phyloP scores from a whole-genome alignment of 2,113 vertebrate genomes.

The Empidonax traillii region DNA sequence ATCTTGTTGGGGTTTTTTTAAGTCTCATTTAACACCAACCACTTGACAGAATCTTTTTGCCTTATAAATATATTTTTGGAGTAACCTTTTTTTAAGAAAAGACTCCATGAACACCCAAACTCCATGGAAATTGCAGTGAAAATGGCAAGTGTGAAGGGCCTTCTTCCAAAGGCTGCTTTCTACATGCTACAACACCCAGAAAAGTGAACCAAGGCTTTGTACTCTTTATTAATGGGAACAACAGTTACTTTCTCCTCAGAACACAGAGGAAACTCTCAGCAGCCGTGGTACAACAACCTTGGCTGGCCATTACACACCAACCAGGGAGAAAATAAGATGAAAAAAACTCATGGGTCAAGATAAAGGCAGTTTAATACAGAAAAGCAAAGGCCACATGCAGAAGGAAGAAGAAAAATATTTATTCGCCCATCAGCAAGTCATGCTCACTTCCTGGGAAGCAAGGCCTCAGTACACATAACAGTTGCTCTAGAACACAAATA shows the following conservation, averaged over 20 bases:
- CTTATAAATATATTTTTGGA: background rate
- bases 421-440: background rate
- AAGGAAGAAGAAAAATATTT: background rate
- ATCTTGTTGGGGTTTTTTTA: background rate
- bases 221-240: background rate
- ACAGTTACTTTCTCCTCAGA: background rate
- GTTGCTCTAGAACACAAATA: background rate
- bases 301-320: background rate
- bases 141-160: background rate
- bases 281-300: background rate
- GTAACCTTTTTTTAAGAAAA: background rate
- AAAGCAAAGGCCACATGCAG: background rate
- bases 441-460: fast-evolving
- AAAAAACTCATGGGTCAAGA: background rate
- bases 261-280: background rate
- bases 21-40: background rate
- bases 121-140: background rate
- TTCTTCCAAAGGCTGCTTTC: background rate
- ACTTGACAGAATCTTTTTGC: background rate
- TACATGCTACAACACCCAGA: background rate
- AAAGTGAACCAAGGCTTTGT: background rate
- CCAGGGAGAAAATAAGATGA: background rate
- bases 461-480: background rate
- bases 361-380: background rate
- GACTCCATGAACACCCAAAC: background rate